Evolutionary conservation across 2,797 vertebrate species (phyloP), one percentile per base, ranked within the genome.

Genomic region (Enteromius anoplus): DNA sequence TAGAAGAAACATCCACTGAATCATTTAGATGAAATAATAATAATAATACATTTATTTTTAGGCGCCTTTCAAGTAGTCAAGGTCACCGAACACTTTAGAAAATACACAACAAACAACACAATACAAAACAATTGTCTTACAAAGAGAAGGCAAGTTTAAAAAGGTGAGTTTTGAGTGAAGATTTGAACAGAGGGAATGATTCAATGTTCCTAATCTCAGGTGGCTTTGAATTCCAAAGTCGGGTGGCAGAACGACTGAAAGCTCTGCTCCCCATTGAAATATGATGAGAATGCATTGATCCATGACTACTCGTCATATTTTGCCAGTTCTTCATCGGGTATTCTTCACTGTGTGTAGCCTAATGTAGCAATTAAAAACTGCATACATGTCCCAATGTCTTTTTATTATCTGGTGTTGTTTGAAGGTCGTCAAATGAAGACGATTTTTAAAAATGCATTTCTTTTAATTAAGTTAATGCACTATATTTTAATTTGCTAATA

Each of bases 1-100:
- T 80, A 80, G 32, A 68, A 68, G 21, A 79, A 79, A 58, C 29
- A 70, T 55, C 10, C 49, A 58, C 2, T 19, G 55, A 76, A 60
- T 40, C 34, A 69, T 42, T 78, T 49, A 14, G 49, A 11, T 40
- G 0, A 9, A 42, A 42, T 42, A 42, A 42, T 42, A 34, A 34
- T 34, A 42, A 42, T 42, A 42, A 42, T 45, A 11, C 2, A 45
- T 45, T 45, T 45, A 45, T 45, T 45, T 45, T 11, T 11, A 45
- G 42, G 42, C 11, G 10, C 42, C 42, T 12, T 45, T 45, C 42
- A 45, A 45, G 42, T 40, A 40, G 8, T 42, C 5, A 37, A 37
- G 37, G 40, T 42, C 40, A 42, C 40, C 8, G 2, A 10, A 42
- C 42, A 45, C 42, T 42, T 42, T 10, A 10, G 40, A 42, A 45